These are phyloP conservation scores for Platysternon megacephalum DNA, from an alignment of 2,113 vertebrate species.

Conservation along the genomic window DNA sequence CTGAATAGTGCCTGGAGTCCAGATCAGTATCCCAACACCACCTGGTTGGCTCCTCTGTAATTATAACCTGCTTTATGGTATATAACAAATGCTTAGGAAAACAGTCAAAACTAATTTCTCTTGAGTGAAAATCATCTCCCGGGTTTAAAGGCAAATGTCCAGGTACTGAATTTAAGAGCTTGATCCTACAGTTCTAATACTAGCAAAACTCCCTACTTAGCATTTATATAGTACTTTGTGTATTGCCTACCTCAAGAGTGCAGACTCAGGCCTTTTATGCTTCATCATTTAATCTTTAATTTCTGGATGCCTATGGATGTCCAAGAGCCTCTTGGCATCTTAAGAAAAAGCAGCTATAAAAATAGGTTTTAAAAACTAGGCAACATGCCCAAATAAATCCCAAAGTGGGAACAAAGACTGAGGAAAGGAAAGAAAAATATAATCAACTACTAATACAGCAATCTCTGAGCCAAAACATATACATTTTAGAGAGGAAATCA, in stretches of 20 bases:
- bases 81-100: not conserved
- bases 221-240: not conserved
- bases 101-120: not conserved
- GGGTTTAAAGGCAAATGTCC: not conserved
- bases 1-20: fast-evolving
- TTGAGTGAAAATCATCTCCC: not conserved
- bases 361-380: not conserved
- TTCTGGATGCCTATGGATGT: not conserved
- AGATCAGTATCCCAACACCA: not conserved
- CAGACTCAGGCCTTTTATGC: not conserved
- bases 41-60: not conserved
- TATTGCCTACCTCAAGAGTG: not conserved
- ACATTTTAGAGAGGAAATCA: conserved; percentile 38
- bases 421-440: conserved; percentile 16
- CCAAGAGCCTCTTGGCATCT: not conserved
- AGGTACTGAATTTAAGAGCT: not conserved
- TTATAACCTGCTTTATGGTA: not conserved
- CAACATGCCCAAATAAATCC: not conserved
- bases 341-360: conserved; percentile 10
- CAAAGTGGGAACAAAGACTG: conserved; percentile 24
- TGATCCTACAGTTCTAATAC: conserved; percentile 9
- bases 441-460: conserved; percentile 28
- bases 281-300: not conserved
- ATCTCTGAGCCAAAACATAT: not conserved
- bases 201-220: not conserved